Evolutionary conservation across 1,140 invertebrate species (phyloP), one percentile per base, ranked within the genome.

Genomic region (Procambarus clarkii): DNA sequence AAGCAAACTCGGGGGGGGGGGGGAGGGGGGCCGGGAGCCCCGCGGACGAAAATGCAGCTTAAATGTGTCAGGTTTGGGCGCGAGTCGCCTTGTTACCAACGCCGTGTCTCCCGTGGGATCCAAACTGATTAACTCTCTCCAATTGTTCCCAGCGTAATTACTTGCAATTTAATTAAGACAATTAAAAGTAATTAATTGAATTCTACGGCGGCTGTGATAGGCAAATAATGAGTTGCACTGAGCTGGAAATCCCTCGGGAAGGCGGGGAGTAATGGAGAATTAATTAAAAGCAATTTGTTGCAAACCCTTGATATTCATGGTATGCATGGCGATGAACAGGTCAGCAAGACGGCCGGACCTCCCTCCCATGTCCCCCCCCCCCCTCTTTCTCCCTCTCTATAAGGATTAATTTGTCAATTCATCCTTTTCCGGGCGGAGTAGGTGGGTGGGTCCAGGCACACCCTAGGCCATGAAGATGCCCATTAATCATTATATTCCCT

Each of bases 171-270:
- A 92, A 92, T 92, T 92, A 92, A 92, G 86, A 92, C 91, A 92
- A 92, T 92, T 92, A 92, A 92, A 92, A 92, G 91, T 92, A 92
- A 92, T 92, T 92, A 92, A 92, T 92, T 92, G 91, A 92, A 92
- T 92, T 88, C 86, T 83, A 92, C 86, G 86, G 86, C 86, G 86
- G 91, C 86, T 92, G 91, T 92, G 91, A 92, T 92, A 92, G 91
- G 86, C 91, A 92, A 92, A 92, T 92, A 92, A 92, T 92, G 91
- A 88, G 91, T 88, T 88, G 91, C 91, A 84, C 86, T 84, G 91
- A 92, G 71, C 89, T 69, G 86, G 64, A 92, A 88, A 69, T 88
- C 91, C 91, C 91, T 60, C 58, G 86, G 91, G 91, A 88, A 45
- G 86, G 60, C 80, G 76, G 86, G 86, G 79, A 92, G 86, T 92